A percentile compares a stretch with the other conserved stretches of the same genome.
Conservation (phyloP, 2,888 invertebrate genomes). For the Habroteleia sp. region DNA sequence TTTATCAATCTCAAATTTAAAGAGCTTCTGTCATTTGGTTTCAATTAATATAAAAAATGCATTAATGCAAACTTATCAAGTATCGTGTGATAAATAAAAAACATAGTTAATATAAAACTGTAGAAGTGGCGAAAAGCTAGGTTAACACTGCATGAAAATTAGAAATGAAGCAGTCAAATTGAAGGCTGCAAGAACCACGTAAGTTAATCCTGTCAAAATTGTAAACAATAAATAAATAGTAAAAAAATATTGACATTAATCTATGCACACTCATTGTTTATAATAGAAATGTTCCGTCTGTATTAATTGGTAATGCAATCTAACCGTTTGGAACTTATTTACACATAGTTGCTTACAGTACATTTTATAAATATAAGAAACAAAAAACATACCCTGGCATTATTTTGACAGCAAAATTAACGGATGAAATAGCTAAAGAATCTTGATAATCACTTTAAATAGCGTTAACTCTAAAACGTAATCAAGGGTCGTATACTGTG, state of each 20-base stretch:
- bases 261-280: not conserved
- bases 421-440: constrained; percentile 6
- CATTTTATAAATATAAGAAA: not conserved
- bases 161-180: not conserved
- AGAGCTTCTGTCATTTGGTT: too few relatives aligned
- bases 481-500: constrained; percentile 27
- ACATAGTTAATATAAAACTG: too few relatives aligned
- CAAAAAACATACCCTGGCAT: constrained; percentile 65
- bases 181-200: constrained; percentile 19
- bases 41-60: too few relatives aligned
- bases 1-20: too few relatives aligned
- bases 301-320: constrained; percentile 16
- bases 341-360: too few relatives aligned
- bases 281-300: not conserved
- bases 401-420: constrained; percentile 42
- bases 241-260: too few relatives aligned
- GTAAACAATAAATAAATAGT: constrained; percentile 5
- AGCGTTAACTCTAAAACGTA: constrained; percentile 64
- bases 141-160: constrained; percentile 16
- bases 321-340: constrained; percentile 18
- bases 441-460: constrained; percentile 21
- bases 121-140: constrained; percentile 6
- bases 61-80: too few relatives aligned
- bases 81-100: too few relatives aligned
- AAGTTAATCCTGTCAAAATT: not conserved